Base-by-base conservation (phyloP, 2,888 invertebrate genomes). In the Ditylenchus weischeri region DNA sequence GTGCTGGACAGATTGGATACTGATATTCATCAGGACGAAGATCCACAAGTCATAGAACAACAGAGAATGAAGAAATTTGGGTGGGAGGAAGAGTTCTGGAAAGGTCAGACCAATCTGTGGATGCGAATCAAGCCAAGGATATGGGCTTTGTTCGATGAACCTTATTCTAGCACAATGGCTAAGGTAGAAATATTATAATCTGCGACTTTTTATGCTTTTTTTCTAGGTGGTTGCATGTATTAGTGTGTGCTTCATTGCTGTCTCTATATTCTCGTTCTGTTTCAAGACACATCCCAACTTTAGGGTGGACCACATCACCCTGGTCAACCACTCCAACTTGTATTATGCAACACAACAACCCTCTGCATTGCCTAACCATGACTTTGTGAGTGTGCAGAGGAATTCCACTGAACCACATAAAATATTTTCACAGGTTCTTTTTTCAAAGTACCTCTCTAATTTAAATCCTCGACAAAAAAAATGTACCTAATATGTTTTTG, bases 121-220 rank as follows among this genome's bases (percentile, higher is more conserved):
- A 95, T 96, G 86, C 89, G 90, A 83, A 88, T 91, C 84, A 94
- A 96, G 84, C 96, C 95, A 51, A 92, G 92, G 86, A 91, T 96
- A 84, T 98, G 96, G 96, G 93, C 95, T 49, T 88, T 98, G 69
- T 98, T 98, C 84, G 98, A 98, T 84, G 98, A 98, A 85, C 98
- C 98, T 0, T 96, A 98, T 85, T 96, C 95, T 83, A 96, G 96
- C 65, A 91, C 90, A 83, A 90, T 91, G 79, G 95, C 96, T 73
- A 96, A 96, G 90, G 95, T 94, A 29, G 29, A 29, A 29, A 29
- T 29, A 29, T 29, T 29, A 4, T 5, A 29, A 5, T 2, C 29
- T 29, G 29, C 29, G 29, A 4, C 29, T 29, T 29, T 29, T 29
- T 29, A 29, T 29, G 29, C 5, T 29, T 29, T 29, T 43, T 18